Base-by-base conservation (phyloP, 2,888 invertebrate species). In the Holacanthella duospinosa region DNA sequence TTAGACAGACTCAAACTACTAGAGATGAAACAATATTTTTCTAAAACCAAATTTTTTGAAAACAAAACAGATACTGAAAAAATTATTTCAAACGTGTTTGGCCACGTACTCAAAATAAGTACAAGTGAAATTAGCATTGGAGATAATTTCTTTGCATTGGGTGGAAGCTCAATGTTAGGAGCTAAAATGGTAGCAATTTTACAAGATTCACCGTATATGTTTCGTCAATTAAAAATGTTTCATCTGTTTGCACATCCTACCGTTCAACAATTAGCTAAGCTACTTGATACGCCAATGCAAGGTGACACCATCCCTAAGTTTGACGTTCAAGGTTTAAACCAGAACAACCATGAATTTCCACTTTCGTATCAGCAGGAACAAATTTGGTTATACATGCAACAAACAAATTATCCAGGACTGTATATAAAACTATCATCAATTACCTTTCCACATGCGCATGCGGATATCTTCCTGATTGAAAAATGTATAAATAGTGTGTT, bases 311-410 rank as follows among this genome's bases (percentile, higher is more conserved):
- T n/a, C n/a, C n/a, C n/a, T n/a, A n/a, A n/a, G n/a, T n/a, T n/a
- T n/a, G n/a, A n/a, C n/a, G n/a, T n/a, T n/a, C n/a, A n/a, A n/a
- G n/a, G n/a, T n/a, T n/a, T n/a, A n/a, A n/a, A n/a, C n/a, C n/a
- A n/a, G n/a, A n/a, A n/a, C n/a, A n/a, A n/a, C n/a, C n/a, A n/a
- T n/a, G n/a, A n/a, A n/a, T n/a, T n/a, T n/a, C n/a, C n/a, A 9
- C 24, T 57, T 2, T 57, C 57, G 9, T 57, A n/a, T 21, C 57
- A 27, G 6, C 57, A 57, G 21, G 57, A 57, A 21, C 57, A 57
- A 29, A 57, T 57, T 19, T 57, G 57, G 57, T 25, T 57, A 2
- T 29, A 57, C 27, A 21, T 24, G n/a, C 57, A 57, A 57, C 29
- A 57, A n/a, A 19, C 36, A 16, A 28, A 27, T 9, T 27, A 27